phyloP scores from a whole-genome alignment of 2,888 invertebrate species.

The Rhodophaea formosa region DNA sequence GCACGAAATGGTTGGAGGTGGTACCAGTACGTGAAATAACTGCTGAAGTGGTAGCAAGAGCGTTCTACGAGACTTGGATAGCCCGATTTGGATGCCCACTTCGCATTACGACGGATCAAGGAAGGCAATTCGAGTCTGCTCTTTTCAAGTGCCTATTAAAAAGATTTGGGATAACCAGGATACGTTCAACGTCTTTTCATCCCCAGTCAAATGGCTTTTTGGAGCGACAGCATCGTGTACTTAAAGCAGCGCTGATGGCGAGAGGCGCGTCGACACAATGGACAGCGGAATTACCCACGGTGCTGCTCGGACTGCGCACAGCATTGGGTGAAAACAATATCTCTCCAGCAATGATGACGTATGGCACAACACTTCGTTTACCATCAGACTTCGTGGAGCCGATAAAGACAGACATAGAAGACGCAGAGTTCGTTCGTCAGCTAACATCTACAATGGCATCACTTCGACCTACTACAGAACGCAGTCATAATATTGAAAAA shows the following conservation, averaged over 20 bases:
- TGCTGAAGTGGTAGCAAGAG: constrained; percentile 31
- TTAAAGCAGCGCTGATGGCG: constrained; percentile 34
- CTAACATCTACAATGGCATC: constrained; percentile 17
- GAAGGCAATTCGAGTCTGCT: constrained; percentile 35
- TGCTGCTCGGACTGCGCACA: constrained; percentile 24
- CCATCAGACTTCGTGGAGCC: constrained; percentile 28
- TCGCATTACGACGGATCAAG: constrained; percentile 44
- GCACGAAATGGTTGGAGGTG: constrained; percentile 28
- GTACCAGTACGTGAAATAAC: constrained; percentile 28
- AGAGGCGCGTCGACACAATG: constrained; percentile 25
- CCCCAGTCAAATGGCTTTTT: constrained; percentile 32
- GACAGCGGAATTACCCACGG: constrained; percentile 34
- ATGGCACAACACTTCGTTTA: constrained; percentile 25
- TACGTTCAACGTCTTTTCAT: constrained; percentile 26
- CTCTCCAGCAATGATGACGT: constrained; percentile 21
- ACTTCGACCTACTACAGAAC: neutral
- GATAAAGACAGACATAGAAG: constrained; percentile 17
- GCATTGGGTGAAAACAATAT: neutral
- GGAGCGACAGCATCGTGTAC: constrained; percentile 31
- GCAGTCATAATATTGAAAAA: neutral
- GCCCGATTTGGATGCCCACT: constrained; percentile 26
- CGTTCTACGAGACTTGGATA: constrained; percentile 28
- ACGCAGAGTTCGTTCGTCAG: constrained; percentile 20
- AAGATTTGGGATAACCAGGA: constrained; percentile 21
- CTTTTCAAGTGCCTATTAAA: constrained; percentile 34